phyloP scores from a whole-genome alignment of 1,140 invertebrate species.

The Eumeta japonica region DNA sequence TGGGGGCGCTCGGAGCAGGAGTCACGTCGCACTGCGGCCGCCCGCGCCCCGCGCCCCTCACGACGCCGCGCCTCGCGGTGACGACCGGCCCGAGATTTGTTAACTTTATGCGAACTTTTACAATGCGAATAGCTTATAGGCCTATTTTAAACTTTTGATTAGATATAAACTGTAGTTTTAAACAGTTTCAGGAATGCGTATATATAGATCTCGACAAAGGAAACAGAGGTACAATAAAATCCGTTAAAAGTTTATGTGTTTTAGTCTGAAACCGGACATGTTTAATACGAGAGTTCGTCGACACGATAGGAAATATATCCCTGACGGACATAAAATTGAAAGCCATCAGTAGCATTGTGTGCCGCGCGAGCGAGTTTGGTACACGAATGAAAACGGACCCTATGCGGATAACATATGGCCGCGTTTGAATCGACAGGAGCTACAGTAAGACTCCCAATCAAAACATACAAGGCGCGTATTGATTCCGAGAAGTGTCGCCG shows the following conservation, averaged over 20 bases:
- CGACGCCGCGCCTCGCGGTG: too few relatives aligned
- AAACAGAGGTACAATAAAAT: slow-evolving; percentile 45
- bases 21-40: slow-evolving; percentile 20
- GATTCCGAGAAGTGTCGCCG: slow-evolving; percentile 58
- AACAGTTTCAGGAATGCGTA: background rate
- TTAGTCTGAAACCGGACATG: slow-evolving; percentile 56
- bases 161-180: background rate
- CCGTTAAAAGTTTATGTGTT: slow-evolving; percentile 53
- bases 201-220: too few relatives aligned
- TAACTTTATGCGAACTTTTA: background rate
- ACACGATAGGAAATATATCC: slow-evolving; percentile 54
- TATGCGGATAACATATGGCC: slow-evolving; percentile 16
- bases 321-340: slow-evolving; percentile 51
- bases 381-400: background rate
- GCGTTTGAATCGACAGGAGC: slow-evolving; percentile 24
- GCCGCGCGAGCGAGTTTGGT: too few relatives aligned
- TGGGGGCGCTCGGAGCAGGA: slow-evolving; percentile 49
- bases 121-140: background rate
- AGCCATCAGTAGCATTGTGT: slow-evolving; percentile 53
- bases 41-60: too few relatives aligned
- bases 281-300: slow-evolving; percentile 54
- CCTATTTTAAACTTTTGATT: background rate
- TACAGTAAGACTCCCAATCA: slow-evolving; percentile 38
- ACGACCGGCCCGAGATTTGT: background rate
- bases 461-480: slow-evolving; percentile 58